Evolutionary conservation across 2,888 invertebrate genomes (phyloP).

Genomic region (Standfussiana lucernea): DNA sequence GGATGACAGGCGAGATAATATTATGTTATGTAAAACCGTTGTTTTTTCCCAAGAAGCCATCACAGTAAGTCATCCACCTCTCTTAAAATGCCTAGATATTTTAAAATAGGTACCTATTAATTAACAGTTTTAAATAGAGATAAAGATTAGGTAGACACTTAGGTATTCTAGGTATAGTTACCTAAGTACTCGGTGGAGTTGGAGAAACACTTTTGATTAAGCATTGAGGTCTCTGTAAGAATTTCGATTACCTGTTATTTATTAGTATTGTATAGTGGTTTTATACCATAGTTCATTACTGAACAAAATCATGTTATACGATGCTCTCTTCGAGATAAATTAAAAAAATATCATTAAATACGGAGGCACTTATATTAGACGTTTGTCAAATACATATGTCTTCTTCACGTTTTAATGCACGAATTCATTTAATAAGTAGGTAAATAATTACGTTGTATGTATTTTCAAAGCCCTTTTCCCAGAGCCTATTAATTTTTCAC

Average conservation of each 20-base stretch:
- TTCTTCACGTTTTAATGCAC: neutral
- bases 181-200: constrained; percentile 13
- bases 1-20: no score
- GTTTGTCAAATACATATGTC: neutral
- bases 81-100: neutral
- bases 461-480: neutral
- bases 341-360: neutral
- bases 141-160: neutral
- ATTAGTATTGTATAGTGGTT: neutral
- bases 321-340: neutral
- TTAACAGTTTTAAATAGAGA: neutral
- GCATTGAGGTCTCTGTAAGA: constrained; percentile 20
- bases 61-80: neutral
- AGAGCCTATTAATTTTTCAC: neutral
- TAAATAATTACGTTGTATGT: neutral
- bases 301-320: neutral
- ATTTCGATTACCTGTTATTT: constrained; percentile 1
- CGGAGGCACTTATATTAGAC: neutral
- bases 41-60: neutral
- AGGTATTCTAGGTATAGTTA: neutral
- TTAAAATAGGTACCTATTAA: neutral
- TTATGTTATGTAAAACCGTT: no score
- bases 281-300: neutral
- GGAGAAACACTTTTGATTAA: constrained; percentile 3
- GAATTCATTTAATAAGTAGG: no score